These are phyloP conservation scores for Thaleichthys pacificus DNA, from an alignment of 2,797 vertebrate species.

Conservation along the genomic window DNA sequence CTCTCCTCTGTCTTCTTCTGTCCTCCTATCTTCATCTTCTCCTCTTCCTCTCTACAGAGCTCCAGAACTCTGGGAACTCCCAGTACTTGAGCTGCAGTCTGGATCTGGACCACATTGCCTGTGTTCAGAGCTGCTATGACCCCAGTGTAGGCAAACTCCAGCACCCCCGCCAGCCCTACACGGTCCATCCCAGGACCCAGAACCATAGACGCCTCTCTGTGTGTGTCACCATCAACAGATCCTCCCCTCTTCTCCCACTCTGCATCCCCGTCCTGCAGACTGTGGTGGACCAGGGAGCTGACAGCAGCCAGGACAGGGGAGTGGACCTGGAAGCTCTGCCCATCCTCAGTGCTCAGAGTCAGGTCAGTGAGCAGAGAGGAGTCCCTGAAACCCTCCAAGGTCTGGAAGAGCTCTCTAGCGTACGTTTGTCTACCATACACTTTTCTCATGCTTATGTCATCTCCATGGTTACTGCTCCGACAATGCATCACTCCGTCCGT, in stretches of 20 bases:
- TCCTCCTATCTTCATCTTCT: conserved; percentile 12
- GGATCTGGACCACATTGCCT: conserved; percentile 35
- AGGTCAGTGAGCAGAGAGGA: conserved; percentile 71
- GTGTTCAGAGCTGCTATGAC: conserved; percentile 40
- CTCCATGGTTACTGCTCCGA: conserved; percentile 14
- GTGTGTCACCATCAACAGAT: neutral
- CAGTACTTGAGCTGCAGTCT: conserved; percentile 57
- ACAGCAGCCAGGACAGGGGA: conserved; percentile 69
- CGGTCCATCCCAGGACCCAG: conserved; percentile 57
- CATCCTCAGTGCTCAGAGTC: conserved; percentile 52
- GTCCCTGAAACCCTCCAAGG: conserved; percentile 56
- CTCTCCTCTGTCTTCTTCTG: conserved; percentile 4
- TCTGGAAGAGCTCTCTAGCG: conserved; percentile 53
- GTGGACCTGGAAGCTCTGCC: conserved; percentile 53
- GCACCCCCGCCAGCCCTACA: conserved; percentile 61
- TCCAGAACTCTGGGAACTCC: conserved; percentile 58
- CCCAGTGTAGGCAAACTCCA: conserved; percentile 78
- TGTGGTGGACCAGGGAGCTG: conserved; percentile 54
- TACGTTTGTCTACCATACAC: conserved; percentile 24
- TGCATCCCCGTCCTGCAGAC: conserved; percentile 29
- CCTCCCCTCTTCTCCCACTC: neutral
- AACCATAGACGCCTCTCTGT: conserved; percentile 37
- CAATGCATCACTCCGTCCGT: neutral
- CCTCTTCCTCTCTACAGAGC: conserved; percentile 41
- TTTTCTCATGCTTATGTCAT: conserved; percentile 23